phyloP scores from a whole-genome alignment of 2,888 invertebrate species.

The Tortrix viridana region DNA sequence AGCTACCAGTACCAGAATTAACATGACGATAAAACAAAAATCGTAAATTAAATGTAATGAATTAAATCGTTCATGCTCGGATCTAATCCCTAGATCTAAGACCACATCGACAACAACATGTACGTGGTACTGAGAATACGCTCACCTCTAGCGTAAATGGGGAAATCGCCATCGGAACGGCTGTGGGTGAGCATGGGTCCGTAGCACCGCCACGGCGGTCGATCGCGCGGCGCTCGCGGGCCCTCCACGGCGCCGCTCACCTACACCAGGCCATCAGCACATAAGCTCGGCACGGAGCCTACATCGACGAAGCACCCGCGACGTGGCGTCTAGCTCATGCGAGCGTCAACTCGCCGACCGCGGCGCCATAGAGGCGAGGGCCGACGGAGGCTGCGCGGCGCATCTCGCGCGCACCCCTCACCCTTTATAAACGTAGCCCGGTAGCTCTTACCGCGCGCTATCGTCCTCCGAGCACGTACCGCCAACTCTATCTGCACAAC shows the following conservation, averaged over 20 bases:
- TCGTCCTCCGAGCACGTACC: conserved; percentile 26
- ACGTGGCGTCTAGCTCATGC: conserved; percentile 64
- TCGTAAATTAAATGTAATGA: conserved; percentile 20
- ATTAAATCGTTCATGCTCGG: conserved; percentile 32
- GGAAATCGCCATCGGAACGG: conserved; percentile 93
- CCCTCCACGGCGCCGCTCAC: conserved; percentile 81
- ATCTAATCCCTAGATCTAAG: conserved; percentile 32
- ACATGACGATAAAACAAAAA: conserved; percentile 18
- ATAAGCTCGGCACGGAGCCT: conserved; percentile 64
- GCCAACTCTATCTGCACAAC: conserved; percentile 20
- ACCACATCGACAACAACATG: conserved; percentile 39
- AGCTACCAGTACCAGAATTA: conserved; percentile 18
- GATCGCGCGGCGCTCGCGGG: conserved; percentile 78
- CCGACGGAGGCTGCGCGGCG: conserved; percentile 78
- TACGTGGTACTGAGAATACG: conserved; percentile 38
- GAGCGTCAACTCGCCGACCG: conserved; percentile 68
- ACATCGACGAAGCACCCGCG: conserved; percentile 51
- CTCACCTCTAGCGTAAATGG: conserved; percentile 91
- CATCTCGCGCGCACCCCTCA: conserved; percentile 77
- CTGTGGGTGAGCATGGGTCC: conserved; percentile 93
- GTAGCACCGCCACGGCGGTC: conserved; percentile 85
- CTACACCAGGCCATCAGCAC: conserved; percentile 71
- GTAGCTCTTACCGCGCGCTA: conserved; percentile 28
- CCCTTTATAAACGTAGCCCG: conserved; percentile 49
- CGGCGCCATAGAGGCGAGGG: conserved; percentile 70